Evolutionary conservation across 2,888 invertebrate species (phyloP), one percentile per base, ranked within the genome.

Genomic region (Halictus ligatus): DNA sequence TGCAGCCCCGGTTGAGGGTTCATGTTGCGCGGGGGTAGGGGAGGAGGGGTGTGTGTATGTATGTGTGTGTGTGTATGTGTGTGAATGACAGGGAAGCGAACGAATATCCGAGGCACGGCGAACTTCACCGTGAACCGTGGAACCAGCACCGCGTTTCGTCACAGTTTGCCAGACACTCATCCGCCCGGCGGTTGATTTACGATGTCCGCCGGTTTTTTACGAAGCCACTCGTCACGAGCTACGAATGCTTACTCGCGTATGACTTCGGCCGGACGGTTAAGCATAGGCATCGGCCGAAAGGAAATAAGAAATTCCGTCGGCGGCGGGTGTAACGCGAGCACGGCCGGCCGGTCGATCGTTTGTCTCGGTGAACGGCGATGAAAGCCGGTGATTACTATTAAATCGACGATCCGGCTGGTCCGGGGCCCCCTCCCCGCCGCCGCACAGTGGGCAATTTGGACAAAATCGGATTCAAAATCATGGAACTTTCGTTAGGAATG

Each of bases 361-460:
- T 54, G 67, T 60, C 71, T 71, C 75, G 72, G 12, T 40, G 50
- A 35, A 25, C 86, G 48, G 77, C 77, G 48, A 80, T 69, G 82
- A 84, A 50, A 74, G 77, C 77, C 60, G 78, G 78, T 81, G 81
- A 89, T 89, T 89, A 88, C 80, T 71, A 78, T 84, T 83, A 83
- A 83, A 88, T 85, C 83, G 85, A 85, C 83, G 83, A 88, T 54
- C 25, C 74, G 54, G 64, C 58, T 75, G 40, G 75, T 58, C 67
- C 46, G 78, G n/a, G n/a, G 5, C 18, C 50, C 3, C 6, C 50
- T 50, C 8, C 43, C 18, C 50, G n/a, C n/a, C n/a, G n/a, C n/a
- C n/a, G n/a, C n/a, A n/a, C n/a, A n/a, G n/a, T n/a, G n/a, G n/a
- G n/a, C n/a, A n/a, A n/a, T n/a, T n/a, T n/a, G n/a, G n/a, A n/a